Base-by-base conservation (phyloP, 2,113 vertebrate species). In the Psammodynastes pulverulentus region DNA sequence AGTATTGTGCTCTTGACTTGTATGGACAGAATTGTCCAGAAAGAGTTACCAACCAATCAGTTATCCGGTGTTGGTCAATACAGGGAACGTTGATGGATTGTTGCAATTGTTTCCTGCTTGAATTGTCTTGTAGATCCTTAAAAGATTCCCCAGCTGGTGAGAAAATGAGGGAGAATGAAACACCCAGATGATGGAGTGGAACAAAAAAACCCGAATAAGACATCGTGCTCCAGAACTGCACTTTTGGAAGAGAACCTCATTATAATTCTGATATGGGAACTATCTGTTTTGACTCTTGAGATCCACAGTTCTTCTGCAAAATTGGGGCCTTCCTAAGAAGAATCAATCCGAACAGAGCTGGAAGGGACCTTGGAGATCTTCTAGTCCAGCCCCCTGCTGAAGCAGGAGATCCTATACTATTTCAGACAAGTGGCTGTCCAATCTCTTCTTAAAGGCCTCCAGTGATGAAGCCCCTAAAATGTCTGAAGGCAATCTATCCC, bases 401-500 rank as follows among this genome's bases (percentile, higher is more conserved):
- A 62, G 26, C 10, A 62, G 58, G 10, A n/a, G 10, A 12, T 1
- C 26, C 3, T 62, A 4, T 62, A 3, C 26, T 3, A 1, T 29
- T 29, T 62, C 9, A 62, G 26, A 29, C 58, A 62, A 29, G 26
- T 1, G 56, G 3, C 1, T 26, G 56, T 62, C 3, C 3, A 13
- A 0, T 62, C 26, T 13, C 26, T 62, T 29, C 58, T 62, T 62
- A 13, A 62, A 58, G n/a, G 1, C 26, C 26, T n/a, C 58, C 58
- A 62, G 1, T 13, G 4, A 13, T 62, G 26, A 0, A n/a, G 26
- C 3, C 10, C 3, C 9, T 0, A 58, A 2, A 29, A 29, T 0
- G 10, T 62, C 58, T n/a, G 26, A 3, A 13, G 26, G 58, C 26
- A 62, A 62, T 9, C 3, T 0, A 0, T 62, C 13, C 58, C 0